These are phyloP conservation scores for Cyanoramphus novaezelandiae DNA, from an alignment of 2,113 vertebrate species.

Conservation along the genomic window DNA sequence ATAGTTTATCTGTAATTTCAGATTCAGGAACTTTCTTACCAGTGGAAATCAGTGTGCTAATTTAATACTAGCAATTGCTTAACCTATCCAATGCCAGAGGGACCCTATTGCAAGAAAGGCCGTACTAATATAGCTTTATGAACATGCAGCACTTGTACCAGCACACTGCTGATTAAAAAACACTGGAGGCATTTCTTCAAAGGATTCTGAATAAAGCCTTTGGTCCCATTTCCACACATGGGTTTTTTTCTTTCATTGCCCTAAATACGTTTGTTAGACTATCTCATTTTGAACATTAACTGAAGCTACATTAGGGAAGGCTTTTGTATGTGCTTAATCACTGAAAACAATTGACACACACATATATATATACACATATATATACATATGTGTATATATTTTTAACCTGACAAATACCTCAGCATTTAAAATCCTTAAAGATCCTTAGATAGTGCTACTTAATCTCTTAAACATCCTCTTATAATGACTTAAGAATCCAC, in stretches of 20 bases:
- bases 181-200: constrained; percentile 48
- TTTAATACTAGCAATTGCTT: not conserved
- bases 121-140: not conserved
- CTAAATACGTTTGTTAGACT: constrained; percentile 55
- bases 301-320: not conserved
- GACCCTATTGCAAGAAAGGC: not conserved
- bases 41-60: not conserved
- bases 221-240: not conserved
- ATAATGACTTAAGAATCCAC: not conserved
- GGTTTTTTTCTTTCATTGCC: constrained; percentile 38
- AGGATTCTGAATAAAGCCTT: constrained; percentile 43
- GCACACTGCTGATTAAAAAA: constrained; percentile 33
- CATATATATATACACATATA: not conserved
- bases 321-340: not conserved
- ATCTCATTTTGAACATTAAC: not conserved
- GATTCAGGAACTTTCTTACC: not conserved
- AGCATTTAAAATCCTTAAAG: not conserved
- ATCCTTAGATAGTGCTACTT: not conserved
- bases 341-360: not conserved
- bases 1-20: constrained; percentile 10
- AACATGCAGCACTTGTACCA: not conserved
- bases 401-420: constrained; percentile 16
- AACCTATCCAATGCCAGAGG: not conserved
- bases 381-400: not conserved
- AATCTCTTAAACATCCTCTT: constrained; percentile 8